Evolutionary conservation across 2,888 invertebrate species (phyloP), one percentile per base, ranked within the genome.

Genomic region (Pseudanteris insignis): DNA sequence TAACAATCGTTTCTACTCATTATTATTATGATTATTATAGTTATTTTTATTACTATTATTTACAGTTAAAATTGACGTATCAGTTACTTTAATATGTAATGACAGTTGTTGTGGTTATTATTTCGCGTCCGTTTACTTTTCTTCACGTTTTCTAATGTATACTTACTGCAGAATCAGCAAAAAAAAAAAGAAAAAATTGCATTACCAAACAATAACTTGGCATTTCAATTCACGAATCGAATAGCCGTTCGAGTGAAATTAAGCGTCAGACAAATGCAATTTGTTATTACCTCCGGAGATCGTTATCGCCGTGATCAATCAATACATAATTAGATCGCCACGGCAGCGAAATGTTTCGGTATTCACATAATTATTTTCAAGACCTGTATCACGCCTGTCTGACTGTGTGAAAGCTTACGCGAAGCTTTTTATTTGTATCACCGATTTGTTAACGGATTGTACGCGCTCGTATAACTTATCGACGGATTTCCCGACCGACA

Each of bases 141-240:
- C 7, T 7, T 5, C 7, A 7, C 7, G 21, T 21, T 21, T 7
- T 21, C 7, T 21, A 21, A 5, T 21, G 21, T 21, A 5, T 7
- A 21, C 21, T 5, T 5, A 11, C 12, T 9, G 10, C 30, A 28
- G 25, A 5, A 26, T 9, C 5, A 21, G 21, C 21, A 7, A 21
- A 21, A 21, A 50, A 33, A 40, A 14, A 54, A 54, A 38, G 46
- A 10, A 43, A 44, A 47, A 47, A 55, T 21, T 40, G 55, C 47
- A 36, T 55, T 55, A 47, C 36, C 47, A 25, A 34, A 47, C 55
- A 55, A 55, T 55, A 57, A 37, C 43, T 36, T 32, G 51, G 30
- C 40, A 46, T 51, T 51, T 59, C 24, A 36, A 28, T 40, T 36
- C 29, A 2, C 8, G 36, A 40, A 34, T 51, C 33, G 36, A 33